phyloP scores from a whole-genome alignment of 2,797 vertebrate species.

The Schizopygopsis malacanthus region DNA sequence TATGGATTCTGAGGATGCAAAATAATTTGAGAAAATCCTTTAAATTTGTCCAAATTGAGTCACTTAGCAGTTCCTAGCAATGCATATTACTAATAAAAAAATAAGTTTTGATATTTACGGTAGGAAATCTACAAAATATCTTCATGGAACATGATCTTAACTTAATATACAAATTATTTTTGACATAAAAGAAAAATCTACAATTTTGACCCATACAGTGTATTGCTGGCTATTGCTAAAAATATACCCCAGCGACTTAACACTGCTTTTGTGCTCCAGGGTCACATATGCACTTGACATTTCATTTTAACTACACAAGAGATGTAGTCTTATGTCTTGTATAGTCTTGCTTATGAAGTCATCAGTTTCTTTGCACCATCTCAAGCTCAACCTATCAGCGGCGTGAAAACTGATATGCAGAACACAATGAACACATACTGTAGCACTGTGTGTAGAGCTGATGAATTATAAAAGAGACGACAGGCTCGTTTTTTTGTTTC shows the following conservation, averaged over 20 bases:
- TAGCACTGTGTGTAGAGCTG: neutral
- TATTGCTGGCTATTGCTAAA: neutral
- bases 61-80: neutral
- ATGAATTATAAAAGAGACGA: neutral
- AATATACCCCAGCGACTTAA: neutral
- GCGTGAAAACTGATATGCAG: neutral
- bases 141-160: too few relatives aligned
- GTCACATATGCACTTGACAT: neutral
- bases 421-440: neutral
- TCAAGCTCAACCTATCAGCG: neutral
- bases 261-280: neutral
- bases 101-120: neutral
- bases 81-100: neutral
- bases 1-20: too few relatives aligned
- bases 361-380: neutral
- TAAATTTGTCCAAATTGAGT: neutral
- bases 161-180: neutral
- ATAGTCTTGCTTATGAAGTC: neutral
- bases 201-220: neutral
- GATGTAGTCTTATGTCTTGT: too few relatives aligned
- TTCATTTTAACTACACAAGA: neutral
- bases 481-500: conserved; percentile 66
- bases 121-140: too few relatives aligned
- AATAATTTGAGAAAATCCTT: too few relatives aligned
- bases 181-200: rapidly evolving